Conservation (phyloP, 1,140 invertebrate species). For the Drosophila gunungcola region DNA sequence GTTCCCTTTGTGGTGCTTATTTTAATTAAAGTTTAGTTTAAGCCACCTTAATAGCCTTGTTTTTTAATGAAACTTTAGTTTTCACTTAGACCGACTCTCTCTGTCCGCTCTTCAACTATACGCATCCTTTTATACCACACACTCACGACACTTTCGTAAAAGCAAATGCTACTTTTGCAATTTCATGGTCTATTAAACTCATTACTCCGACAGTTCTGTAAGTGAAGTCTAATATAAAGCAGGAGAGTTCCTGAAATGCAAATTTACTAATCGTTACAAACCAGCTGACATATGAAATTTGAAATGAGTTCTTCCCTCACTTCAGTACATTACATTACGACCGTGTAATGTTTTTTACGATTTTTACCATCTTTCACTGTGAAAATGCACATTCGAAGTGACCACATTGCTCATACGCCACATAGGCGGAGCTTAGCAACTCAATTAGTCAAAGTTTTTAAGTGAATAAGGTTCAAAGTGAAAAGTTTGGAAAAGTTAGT, state of each 20-base stretch:
- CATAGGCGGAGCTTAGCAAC: slow-evolving; percentile 2
- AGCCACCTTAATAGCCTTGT: slow-evolving; percentile 29
- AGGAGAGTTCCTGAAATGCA: slow-evolving; percentile 14
- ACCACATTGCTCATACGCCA: slow-evolving; percentile 50
- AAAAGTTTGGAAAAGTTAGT: slow-evolving; percentile 7
- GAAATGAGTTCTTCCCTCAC: slow-evolving; percentile 48
- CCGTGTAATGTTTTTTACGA: slow-evolving; percentile 66
- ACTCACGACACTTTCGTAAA: slow-evolving; percentile 31
- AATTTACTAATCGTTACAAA: slow-evolving; percentile 69
- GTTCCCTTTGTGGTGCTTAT: slow-evolving; percentile 43
- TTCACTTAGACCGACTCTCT: slow-evolving; percentile 26
- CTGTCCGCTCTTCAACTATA: slow-evolving; percentile 30
- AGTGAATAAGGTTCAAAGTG: slow-evolving; percentile 13
- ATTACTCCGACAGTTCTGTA: slow-evolving; percentile 30
- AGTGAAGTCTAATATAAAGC: slow-evolving; percentile 12
- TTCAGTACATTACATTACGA: slow-evolving; percentile 19
- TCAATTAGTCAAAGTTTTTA: slow-evolving; percentile 23
- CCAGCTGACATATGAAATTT: slow-evolving; percentile 83
- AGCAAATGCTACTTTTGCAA: slow-evolving; percentile 32
- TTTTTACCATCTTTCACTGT: slow-evolving; percentile 85
- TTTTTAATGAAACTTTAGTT: slow-evolving; percentile 39
- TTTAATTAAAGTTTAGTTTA: slow-evolving; percentile 43
- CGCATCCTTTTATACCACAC: background rate
- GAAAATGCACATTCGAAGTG: slow-evolving; percentile 83
- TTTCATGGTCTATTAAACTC: slow-evolving; percentile 20